Evolutionary conservation across 2,797 vertebrate genomes (phyloP).

Genomic region (Rousettus madagascariensis): DNA sequence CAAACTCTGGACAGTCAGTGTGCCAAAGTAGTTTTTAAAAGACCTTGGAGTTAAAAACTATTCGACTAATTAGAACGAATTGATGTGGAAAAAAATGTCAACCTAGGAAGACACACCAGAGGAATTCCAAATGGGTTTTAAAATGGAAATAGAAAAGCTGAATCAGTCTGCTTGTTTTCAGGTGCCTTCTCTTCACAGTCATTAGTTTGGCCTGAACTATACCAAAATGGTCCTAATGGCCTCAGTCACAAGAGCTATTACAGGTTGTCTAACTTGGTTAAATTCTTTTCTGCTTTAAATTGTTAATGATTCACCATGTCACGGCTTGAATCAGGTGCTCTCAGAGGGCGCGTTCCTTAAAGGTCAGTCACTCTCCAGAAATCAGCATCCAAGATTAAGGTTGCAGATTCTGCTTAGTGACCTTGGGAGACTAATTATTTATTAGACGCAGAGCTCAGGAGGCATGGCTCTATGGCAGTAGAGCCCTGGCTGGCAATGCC

Average conservation of each 20-base stretch:
- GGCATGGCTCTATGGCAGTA: not conserved
- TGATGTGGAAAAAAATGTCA: conserved; percentile 56
- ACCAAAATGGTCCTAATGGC: conserved; percentile 82
- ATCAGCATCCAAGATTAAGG: conserved; percentile 40
- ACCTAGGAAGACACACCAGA: conserved; percentile 30
- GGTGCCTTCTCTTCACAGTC: conserved; percentile 79
- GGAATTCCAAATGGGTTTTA: conserved; percentile 57
- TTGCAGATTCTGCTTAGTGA: not conserved
- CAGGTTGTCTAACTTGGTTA: conserved; percentile 84
- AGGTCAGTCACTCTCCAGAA: conserved; percentile 75
- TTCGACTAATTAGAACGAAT: conserved; percentile 44
- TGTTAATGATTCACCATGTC: conserved; percentile 82
- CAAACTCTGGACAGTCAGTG: not conserved
- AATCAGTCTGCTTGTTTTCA: conserved; percentile 73
- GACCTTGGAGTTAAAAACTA: not conserved
- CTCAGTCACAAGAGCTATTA: conserved; percentile 82
- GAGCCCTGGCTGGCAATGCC: not conserved
- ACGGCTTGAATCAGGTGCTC: conserved; percentile 64
- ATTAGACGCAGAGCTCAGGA: not conserved
- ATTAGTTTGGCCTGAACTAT: conserved; percentile 80
- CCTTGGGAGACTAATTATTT: conserved; percentile 23
- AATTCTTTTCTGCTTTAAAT: conserved; percentile 84
- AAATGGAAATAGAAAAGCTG: conserved; percentile 59
- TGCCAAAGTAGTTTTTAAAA: not conserved
- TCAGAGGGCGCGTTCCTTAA: conserved; percentile 77